Evolutionary conservation across 2,113 vertebrate genomes (phyloP).

Genomic region (Trematomus loennbergii): DNA sequence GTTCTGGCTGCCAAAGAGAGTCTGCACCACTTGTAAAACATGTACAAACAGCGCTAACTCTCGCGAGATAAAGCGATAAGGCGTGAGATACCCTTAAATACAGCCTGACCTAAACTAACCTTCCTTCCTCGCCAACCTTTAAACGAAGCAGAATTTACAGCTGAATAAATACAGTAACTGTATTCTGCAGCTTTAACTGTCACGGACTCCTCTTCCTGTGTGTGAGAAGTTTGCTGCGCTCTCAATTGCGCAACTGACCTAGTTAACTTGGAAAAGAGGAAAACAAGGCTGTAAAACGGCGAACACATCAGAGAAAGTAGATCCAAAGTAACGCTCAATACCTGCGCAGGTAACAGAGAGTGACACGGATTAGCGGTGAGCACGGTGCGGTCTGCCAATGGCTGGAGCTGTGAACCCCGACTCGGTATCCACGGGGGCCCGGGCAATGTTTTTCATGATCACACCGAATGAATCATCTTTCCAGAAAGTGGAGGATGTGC

Average conservation of each 20-base stretch:
- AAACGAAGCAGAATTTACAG: background rate
- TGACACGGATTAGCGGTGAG: background rate
- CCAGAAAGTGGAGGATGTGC: conserved; percentile 86
- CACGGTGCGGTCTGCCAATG: background rate
- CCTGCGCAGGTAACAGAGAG: conserved; percentile 54
- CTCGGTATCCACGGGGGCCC: conserved; percentile 77
- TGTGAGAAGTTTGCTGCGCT: conserved; percentile 2
- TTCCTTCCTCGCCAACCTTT: background rate
- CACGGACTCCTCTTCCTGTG: background rate
- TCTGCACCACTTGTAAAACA: background rate
- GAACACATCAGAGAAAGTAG: too few species aligned
- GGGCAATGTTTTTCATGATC: conserved; percentile 87
- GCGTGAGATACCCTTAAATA: background rate
- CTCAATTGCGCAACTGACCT: conserved; percentile 36
- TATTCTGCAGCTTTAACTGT: background rate
- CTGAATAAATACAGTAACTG: background rate
- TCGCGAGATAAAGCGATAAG: conserved; percentile 48
- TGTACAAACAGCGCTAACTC: background rate
- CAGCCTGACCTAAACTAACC: conserved; percentile 7
- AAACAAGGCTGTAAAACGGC: background rate
- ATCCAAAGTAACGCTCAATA: background rate
- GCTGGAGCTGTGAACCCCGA: conserved; percentile 34
- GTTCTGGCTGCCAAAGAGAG: background rate
- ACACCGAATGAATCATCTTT: conserved; percentile 88
- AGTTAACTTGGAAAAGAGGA: conserved; percentile 9